A percentile compares a stretch with the other conserved stretches of the same genome.
These are phyloP conservation scores for Lithobates pipiens DNA, from an alignment of 2,797 vertebrate species.

Conservation along the genomic window DNA sequence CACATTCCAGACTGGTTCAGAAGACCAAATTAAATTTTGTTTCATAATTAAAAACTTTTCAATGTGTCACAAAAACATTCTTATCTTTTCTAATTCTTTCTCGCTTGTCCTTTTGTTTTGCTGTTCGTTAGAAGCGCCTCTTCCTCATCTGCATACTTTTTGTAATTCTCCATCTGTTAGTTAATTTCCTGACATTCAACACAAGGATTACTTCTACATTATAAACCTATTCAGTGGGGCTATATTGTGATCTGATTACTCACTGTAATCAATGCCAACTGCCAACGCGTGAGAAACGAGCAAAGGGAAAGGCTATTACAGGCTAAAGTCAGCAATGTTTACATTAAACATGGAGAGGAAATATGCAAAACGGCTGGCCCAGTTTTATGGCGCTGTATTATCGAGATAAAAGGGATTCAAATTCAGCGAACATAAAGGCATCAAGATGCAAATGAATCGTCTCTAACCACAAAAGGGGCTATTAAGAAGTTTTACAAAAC, in stretches of 20 bases:
- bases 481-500: too few species aligned
- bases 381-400: neutral
- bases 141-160: constrained; percentile 60
- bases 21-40: constrained; percentile 33
- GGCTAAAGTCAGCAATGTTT: constrained; percentile 40
- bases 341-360: constrained; percentile 28
- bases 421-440: too few species aligned
- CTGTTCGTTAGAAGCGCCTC: constrained; percentile 11
- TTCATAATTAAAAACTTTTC: constrained; percentile 47
- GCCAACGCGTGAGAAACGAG: constrained; percentile 47
- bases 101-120: constrained; percentile 50
- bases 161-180: constrained; percentile 61
- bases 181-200: constrained; percentile 60
- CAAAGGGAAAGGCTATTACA: constrained; percentile 3
- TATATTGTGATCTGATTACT: constrained; percentile 61
- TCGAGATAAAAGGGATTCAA: neutral
- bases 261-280: constrained; percentile 58
- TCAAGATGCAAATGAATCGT: too few species aligned
- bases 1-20: neutral
- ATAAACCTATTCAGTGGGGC: constrained; percentile 57
- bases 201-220: constrained; percentile 58
- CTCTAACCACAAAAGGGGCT: too few species aligned
- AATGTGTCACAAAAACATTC: constrained; percentile 47
- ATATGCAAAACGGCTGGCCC: constrained; percentile 9
- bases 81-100: constrained; percentile 49